Evolutionary conservation across 2,888 invertebrate genomes (phyloP).

Genomic region (Eristalinus aeneus): DNA sequence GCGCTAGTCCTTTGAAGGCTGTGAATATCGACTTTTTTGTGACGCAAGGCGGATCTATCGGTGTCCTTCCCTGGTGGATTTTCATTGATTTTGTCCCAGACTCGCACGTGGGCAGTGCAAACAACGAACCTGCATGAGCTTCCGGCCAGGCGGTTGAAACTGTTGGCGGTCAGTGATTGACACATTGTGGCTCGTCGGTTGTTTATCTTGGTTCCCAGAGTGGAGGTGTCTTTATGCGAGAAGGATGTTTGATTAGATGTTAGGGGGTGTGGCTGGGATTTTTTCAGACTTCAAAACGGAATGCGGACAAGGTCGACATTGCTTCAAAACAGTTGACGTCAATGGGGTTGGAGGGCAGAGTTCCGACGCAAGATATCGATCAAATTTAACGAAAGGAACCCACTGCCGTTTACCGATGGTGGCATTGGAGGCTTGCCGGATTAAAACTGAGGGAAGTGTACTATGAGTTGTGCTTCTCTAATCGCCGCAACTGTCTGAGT

Average conservation of each 20-base stretch:
- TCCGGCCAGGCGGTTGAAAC: neutral
- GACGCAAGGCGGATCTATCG: slow-evolving; percentile 3
- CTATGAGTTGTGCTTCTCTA: too few relatives aligned
- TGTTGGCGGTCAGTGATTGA: neutral
- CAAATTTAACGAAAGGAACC: too few relatives aligned
- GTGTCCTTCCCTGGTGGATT: neutral
- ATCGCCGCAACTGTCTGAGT: too few relatives aligned
- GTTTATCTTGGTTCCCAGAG: neutral
- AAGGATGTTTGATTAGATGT: neutral
- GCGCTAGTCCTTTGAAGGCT: neutral
- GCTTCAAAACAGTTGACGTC: neutral
- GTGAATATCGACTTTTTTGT: neutral
- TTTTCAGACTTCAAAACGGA: neutral
- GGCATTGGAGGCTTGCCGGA: too few relatives aligned
- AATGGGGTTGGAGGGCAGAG: neutral
- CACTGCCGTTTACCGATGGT: too few relatives aligned
- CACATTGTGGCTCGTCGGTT: neutral
- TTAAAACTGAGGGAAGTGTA: too few relatives aligned
- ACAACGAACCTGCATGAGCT: neutral
- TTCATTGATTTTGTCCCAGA: neutral
- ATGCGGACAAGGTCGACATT: too few relatives aligned
- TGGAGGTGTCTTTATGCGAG: neutral
- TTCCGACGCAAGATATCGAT: too few relatives aligned
- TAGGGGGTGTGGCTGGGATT: neutral
- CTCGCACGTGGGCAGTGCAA: neutral